These are phyloP conservation scores for Leptonema lineaticorne DNA, from an alignment of 1,140 invertebrate genomes.

Conservation along the genomic window DNA sequence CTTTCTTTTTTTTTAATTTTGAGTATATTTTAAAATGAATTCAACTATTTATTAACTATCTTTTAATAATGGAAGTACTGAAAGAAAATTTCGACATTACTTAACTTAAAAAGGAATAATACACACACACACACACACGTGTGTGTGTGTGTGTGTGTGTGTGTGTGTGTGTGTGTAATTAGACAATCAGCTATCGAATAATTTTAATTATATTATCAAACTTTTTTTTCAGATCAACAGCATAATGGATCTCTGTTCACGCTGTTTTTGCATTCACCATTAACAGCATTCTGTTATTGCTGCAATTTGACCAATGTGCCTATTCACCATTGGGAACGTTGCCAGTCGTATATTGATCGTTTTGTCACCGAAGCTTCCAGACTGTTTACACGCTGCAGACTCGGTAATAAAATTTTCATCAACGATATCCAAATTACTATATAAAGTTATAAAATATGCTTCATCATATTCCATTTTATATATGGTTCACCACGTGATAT, in stretches of 20 bases:
- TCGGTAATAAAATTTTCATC: conserved; percentile 63
- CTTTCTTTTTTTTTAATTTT: no score
- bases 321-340: conserved; percentile 87
- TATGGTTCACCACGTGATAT: no score
- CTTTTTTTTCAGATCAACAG: conserved; percentile 83
- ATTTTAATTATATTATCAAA: no score
- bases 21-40: no score
- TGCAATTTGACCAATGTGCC: conserved; percentile 86
- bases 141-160: no score
- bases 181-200: no score
- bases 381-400: conserved; percentile 77
- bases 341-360: conserved; percentile 82
- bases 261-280: conserved; percentile 90
- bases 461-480: no score
- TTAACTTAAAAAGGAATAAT: no score
- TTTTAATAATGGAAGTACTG: background rate
- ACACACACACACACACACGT: background rate
- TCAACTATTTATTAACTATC: background rate
- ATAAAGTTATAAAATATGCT: no score
- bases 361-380: conserved; percentile 88
- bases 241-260: conserved; percentile 93
- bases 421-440: no score
- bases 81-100: background rate
- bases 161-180: no score
- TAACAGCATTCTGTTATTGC: conserved; percentile 91